Conservation (phyloP, 2,113 vertebrate genomes). For the Numenius arquata region DNA sequence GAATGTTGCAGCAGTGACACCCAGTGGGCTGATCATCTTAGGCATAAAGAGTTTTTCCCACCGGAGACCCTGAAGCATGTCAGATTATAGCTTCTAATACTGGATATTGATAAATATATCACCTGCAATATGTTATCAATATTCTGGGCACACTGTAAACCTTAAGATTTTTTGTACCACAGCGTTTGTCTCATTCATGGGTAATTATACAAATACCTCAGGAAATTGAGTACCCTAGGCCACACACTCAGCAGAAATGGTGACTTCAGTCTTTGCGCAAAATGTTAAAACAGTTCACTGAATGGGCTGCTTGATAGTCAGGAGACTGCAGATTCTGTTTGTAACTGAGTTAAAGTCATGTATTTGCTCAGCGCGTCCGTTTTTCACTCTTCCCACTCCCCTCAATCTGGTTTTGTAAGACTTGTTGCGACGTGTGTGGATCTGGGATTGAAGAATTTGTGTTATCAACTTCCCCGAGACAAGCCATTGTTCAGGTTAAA, state of each 20-base stretch:
- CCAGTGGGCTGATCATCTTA: neutral
- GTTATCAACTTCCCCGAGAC: neutral
- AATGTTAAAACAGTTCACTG: neutral
- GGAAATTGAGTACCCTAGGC: neutral
- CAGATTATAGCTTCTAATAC: neutral
- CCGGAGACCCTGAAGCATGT: neutral
- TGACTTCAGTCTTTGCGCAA: neutral
- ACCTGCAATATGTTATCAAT: neutral
- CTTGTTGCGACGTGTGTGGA: rapidly evolving
- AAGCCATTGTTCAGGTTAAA: neutral
- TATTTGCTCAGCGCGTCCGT: neutral
- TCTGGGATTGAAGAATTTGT: neutral
- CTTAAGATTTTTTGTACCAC: neutral
- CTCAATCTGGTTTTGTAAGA: neutral
- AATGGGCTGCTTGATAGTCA: neutral
- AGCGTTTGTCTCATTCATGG: neutral
- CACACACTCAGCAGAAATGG: neutral
- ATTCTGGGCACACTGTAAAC: neutral
- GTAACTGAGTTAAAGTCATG: neutral
- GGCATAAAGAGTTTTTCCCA: neutral
- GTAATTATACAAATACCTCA: neutral
- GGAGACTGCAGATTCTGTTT: neutral
- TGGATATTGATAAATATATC: neutral
- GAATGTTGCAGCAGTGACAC: constrained; percentile 30
- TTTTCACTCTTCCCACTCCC: neutral